phyloP scores from a whole-genome alignment of 2,113 vertebrate species.

The Tachysurus fulvidraco region DNA sequence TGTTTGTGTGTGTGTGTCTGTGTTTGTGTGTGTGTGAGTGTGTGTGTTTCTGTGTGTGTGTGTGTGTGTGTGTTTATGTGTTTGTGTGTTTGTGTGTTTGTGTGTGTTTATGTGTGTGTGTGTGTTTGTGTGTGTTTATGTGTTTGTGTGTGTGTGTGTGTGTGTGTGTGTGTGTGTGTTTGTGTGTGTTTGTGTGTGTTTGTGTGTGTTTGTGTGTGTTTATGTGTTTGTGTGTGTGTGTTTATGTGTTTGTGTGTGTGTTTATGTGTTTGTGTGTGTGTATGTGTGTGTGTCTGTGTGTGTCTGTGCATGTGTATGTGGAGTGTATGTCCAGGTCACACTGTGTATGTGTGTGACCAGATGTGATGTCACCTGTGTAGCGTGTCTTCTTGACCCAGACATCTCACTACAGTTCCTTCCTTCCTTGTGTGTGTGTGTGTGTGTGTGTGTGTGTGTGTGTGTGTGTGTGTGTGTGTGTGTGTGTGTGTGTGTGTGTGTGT shows the following conservation, averaged over 20 bases:
- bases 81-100: too few species aligned
- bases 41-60: constrained; percentile 50
- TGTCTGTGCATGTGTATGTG: constrained; percentile 13
- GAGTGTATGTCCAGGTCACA: not conserved
- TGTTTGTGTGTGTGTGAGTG: too few species aligned
- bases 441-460: too few species aligned
- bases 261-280: too few species aligned
- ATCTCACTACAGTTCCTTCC: constrained; percentile 63
- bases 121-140: constrained; percentile 50
- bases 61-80: constrained; percentile 19
- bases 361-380: constrained; percentile 64
- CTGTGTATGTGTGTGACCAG: not conserved
- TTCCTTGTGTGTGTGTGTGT: too few species aligned
- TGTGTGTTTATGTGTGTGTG: not conserved
- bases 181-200: not conserved
- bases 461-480: too few species aligned
- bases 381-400: constrained; percentile 66
- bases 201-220: too few species aligned
- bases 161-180: too few species aligned
- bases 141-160: constrained; percentile 21
- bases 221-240: too few species aligned
- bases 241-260: too few species aligned
- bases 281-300: constrained; percentile 52
- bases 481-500: too few species aligned
- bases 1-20: too few species aligned